These are phyloP conservation scores for Andrena hattorfiana DNA, from an alignment of 2,888 invertebrate genomes.

Conservation along the genomic window DNA sequence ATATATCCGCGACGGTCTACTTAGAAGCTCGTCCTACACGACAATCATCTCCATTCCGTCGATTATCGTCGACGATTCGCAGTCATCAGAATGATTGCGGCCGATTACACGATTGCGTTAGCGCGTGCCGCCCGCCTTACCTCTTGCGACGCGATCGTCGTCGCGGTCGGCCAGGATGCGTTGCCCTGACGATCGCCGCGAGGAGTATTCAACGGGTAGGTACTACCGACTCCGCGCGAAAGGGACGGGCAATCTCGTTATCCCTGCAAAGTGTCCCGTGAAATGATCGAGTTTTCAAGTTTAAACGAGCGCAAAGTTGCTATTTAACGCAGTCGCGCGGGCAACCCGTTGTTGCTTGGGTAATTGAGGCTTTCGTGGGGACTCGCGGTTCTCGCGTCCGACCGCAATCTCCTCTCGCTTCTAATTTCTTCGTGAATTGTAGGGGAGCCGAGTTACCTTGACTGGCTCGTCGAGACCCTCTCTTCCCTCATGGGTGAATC, in stretches of 20 bases:
- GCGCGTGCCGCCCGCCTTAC: slow-evolving; percentile 72
- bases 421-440: slow-evolving; percentile 23
- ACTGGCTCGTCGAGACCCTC: slow-evolving; percentile 12
- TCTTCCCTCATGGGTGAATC: not conserved
- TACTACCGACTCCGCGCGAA: not conserved
- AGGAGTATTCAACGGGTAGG: not conserved
- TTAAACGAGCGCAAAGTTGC: slow-evolving; percentile 44
- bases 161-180: too few species aligned
- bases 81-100: slow-evolving; percentile 83
- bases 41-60: slow-evolving; percentile 83
- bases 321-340: slow-evolving; percentile 31
- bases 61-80: slow-evolving; percentile 81
- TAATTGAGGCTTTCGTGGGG: slow-evolving; percentile 37
- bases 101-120: slow-evolving; percentile 84
- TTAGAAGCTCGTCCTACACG: slow-evolving; percentile 81
- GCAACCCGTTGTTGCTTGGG: slow-evolving; percentile 26
- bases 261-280: slow-evolving; percentile 34
- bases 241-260: slow-evolving; percentile 22
- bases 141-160: slow-evolving; percentile 9
- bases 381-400: slow-evolving; percentile 1
- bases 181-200: not conserved
- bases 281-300: slow-evolving; percentile 50
- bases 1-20: slow-evolving; percentile 71
- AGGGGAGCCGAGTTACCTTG: not conserved
- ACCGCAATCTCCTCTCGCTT: slow-evolving; percentile 23